Evolutionary conservation across 1,140 invertebrate genomes (phyloP), one percentile per base, ranked within the genome.

Genomic region (Pseudomyrmex sp.): DNA sequence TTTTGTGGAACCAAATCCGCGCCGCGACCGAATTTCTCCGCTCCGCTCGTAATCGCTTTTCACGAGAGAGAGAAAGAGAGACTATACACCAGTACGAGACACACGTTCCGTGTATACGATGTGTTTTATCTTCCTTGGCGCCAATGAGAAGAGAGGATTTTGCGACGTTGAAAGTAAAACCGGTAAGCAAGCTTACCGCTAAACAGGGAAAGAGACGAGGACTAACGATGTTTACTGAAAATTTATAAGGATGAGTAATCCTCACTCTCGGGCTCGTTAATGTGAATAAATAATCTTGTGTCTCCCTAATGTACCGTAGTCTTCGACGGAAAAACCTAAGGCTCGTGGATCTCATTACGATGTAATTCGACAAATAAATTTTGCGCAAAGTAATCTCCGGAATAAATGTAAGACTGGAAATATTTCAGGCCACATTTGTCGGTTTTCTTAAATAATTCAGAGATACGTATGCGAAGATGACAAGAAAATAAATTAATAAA

Each of bases 1-100:
- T 80, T 80, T 72, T 72, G 72, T 69, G 52, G 35, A 35, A 58
- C 68, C 46, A 48, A 70, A 46, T 76, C 26, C 20, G 35, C 35
- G 48, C 23, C 20, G 15, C 63, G 18, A 35, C 15, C 46, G 46
- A 58, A 59, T 48, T 48, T 50, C 66, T 80, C 65, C 18, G 18
- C 20, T 15, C 48, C 62, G 62, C 5, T 58, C 15, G 76, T 80
- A 52, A 12, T 26, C 4, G 23, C 48, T 18, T 26, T 79, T 9
- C 7, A n/a, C 8, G 4, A 79, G 63, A 69, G 15, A 26, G 26
- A 26, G 26, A 26, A 26, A 79, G 63, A 69, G 12, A 52, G 52
- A 48, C 23, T 61, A 20, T 12, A 61, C n/a, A n/a, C 26, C 26
- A 26, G 26, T 26, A 26, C 35, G 68, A 23, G 20, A 26, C 23